Evolutionary conservation across 2,888 invertebrate genomes (phyloP).

Genomic region (Meta bourneti): DNA sequence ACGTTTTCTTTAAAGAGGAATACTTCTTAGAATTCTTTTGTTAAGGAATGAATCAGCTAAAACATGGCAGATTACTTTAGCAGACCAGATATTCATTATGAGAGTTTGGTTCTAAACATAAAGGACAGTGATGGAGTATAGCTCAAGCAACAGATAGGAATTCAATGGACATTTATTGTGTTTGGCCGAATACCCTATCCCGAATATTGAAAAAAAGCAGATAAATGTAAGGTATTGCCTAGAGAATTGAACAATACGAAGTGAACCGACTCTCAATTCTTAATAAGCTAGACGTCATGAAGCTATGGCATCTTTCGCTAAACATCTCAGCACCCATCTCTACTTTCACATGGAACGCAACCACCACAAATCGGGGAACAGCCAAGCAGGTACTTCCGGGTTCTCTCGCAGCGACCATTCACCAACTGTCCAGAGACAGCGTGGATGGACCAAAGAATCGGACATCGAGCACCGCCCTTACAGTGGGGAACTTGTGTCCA

Average conservation of each 20-base stretch:
- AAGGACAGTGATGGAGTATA: too few relatives aligned
- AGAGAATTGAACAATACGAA: not conserved
- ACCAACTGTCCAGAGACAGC: constrained; percentile 42
- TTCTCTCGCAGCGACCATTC: constrained; percentile 54
- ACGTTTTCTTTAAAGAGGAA: too few relatives aligned
- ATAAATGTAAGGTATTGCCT: not conserved
- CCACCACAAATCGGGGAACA: constrained; percentile 53
- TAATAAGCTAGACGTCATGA: constrained; percentile 41
- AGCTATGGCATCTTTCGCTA: constrained; percentile 75
- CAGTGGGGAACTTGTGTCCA: constrained; percentile 54
- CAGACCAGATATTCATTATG: too few relatives aligned
- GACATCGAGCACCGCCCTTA: constrained; percentile 49
- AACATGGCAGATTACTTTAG: too few relatives aligned
- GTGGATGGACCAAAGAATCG: constrained; percentile 68
- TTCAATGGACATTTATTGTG: too few relatives aligned
- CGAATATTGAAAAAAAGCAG: too few relatives aligned
- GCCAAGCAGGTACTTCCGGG: constrained; percentile 59
- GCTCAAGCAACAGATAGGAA: too few relatives aligned
- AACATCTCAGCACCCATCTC: constrained; percentile 76
- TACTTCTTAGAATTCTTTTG: too few relatives aligned
- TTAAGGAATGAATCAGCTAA: too few relatives aligned
- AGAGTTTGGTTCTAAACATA: too few relatives aligned
- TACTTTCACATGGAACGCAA: constrained; percentile 76
- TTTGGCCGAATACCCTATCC: too few relatives aligned
- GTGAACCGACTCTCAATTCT: not conserved